Base-by-base conservation (phyloP, 2,888 invertebrate species). In the Pandemis cinnamomeana region DNA sequence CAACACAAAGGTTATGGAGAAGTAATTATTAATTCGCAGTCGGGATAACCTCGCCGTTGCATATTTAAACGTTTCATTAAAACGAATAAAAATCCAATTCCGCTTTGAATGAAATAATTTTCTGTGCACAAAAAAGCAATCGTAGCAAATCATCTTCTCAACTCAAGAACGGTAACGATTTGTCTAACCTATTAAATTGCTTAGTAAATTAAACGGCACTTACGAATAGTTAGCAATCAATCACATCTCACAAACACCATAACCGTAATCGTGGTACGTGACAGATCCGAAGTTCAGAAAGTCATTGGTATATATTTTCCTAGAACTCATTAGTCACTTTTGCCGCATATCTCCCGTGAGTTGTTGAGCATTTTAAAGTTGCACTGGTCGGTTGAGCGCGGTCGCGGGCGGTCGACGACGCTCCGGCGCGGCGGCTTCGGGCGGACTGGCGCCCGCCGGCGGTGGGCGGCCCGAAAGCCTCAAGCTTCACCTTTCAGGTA, bases 231-330 rank as follows among this genome's bases (percentile, higher is more conserved):
- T 81, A 81, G 71, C 77, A 79, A 77, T 77, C 81, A 89, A 89
- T 92, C 91, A 93, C 92, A 91, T 93, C 85, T 82, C 92, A 90
- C 88, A 90, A 87, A 83, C 87, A 87, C 86, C 84, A 89, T 68
- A 68, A 68, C 68, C 20, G 55, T 63, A 68, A 72, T 27, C 67
- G 53, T 81, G 82, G 80, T 77, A 79, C 72, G 76, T 80, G 79
- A 84, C 80, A 83, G 86, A 88, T 91, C 87, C 88, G 87, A 87
- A 88, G 86, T 87, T 87, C 81, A 78, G 78, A 80, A 80, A 81
- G 62, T 63, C 67, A 44, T 71, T 53, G 20, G 72, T 46, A 46
- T 27, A 48, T 13, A 48, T 60, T 60, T 51, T 48, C 41, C 48
- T 64, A 42, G 63, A 64, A 71, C 64, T 85, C 87, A 89, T 91